These are phyloP conservation scores for Chaenogobius annularis DNA, from an alignment of 2,113 vertebrate genomes.

Conservation along the genomic window DNA sequence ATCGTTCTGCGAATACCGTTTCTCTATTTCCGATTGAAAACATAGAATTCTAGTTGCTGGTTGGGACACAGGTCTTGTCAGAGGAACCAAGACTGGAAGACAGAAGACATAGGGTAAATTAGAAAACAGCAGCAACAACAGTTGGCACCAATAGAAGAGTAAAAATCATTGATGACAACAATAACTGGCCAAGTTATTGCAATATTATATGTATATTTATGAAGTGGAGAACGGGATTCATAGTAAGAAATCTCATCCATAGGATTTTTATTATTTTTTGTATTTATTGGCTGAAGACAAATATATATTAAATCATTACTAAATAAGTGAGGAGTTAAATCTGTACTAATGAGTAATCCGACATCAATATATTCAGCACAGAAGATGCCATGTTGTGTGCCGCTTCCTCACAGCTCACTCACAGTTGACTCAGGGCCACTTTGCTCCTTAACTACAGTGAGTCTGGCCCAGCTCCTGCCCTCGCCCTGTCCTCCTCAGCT, in stretches of 20 bases:
- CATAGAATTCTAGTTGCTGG: slow-evolving; percentile 79
- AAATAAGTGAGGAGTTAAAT: neutral
- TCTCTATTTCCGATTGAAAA: slow-evolving; percentile 78
- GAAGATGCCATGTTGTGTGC: neutral
- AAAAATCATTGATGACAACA: neutral
- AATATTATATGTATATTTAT: neutral
- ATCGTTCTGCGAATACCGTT: slow-evolving; percentile 60
- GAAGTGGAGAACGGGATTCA: too few species aligned
- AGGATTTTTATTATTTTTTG: too few species aligned
- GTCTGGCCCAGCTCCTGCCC: slow-evolving; percentile 25
- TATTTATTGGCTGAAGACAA: too few species aligned
- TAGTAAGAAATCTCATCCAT: too few species aligned
- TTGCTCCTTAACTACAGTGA: slow-evolving; percentile 34
- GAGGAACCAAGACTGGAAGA: slow-evolving; percentile 92
- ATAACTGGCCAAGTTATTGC: neutral
- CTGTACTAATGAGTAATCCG: neutral
- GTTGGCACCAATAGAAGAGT: neutral
- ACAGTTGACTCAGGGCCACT: slow-evolving; percentile 23
- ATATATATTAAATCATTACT: too few species aligned
- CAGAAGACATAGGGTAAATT: slow-evolving; percentile 4
- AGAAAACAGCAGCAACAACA: neutral
- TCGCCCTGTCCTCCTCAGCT: slow-evolving; percentile 30
- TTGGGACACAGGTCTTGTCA: slow-evolving; percentile 85
- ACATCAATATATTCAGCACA: neutral
- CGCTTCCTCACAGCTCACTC: slow-evolving; percentile 5